Conservation (phyloP, 2,113 vertebrate genomes). For the Dermatemys mawii region DNA sequence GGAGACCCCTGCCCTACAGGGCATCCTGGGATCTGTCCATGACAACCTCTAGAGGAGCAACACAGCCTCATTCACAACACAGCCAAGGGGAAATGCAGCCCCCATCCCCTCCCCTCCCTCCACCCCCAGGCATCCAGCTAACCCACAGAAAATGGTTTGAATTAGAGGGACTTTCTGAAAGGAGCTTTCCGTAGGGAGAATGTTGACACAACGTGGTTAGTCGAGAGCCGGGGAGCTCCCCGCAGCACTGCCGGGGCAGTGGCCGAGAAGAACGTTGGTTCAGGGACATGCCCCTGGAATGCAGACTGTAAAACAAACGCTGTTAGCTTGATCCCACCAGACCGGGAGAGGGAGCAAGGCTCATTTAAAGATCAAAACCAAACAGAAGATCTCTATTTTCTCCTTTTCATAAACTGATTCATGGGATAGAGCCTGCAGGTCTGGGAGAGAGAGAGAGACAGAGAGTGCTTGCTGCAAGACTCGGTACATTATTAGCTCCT, state of each 20-base stretch:
- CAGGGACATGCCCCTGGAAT: constrained; percentile 23
- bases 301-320: background rate
- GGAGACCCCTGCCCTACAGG: too few species aligned
- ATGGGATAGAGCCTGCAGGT: background rate
- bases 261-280: constrained; percentile 11
- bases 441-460: background rate
- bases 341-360: background rate
- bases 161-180: background rate
- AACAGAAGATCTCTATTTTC: background rate
- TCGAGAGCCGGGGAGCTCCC: background rate
- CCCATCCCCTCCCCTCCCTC: too few species aligned
- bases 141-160: background rate
- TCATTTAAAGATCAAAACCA: background rate
- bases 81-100: background rate
- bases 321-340: background rate
- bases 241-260: accelerated
- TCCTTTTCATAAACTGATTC: constrained; percentile 13
- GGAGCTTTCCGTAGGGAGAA: background rate
- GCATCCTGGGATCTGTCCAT: background rate
- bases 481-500: accelerated
- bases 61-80: background rate
- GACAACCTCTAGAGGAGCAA: background rate
- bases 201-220: background rate
- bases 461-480: background rate
- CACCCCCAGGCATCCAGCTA: background rate